Evolutionary conservation across 1,140 invertebrate species (phyloP).

Genomic region (Fopius arisanus): DNA sequence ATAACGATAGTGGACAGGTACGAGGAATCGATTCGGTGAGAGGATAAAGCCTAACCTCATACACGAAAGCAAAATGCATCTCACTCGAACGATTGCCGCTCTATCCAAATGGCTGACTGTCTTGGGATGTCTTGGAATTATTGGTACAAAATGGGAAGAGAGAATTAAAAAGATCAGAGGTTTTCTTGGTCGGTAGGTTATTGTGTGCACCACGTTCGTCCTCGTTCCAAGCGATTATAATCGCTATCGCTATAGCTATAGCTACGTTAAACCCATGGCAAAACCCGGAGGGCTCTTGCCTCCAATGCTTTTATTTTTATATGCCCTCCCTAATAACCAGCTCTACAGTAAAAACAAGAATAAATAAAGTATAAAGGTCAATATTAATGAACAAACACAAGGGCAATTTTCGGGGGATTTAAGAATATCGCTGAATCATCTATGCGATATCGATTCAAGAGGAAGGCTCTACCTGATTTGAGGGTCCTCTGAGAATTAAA

Average conservation of each 20-base stretch:
- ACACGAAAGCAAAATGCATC: neutral
- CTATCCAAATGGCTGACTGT: slow-evolving; percentile 10
- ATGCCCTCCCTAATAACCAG: neutral
- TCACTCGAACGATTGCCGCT: neutral
- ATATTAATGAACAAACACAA: neutral
- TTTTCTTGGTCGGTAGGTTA: slow-evolving; percentile 13
- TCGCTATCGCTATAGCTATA: too few relatives aligned
- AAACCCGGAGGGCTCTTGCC: neutral
- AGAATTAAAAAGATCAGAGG: slow-evolving; percentile 12
- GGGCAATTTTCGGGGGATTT: neutral
- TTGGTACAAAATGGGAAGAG: neutral
- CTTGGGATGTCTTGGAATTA: slow-evolving; percentile 13
- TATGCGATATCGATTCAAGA: too few relatives aligned
- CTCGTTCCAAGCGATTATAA: slow-evolving; percentile 48
- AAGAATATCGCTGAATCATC: too few relatives aligned
- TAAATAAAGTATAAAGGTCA: slow-evolving; percentile 4
- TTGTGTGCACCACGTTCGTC: slow-evolving; percentile 37
- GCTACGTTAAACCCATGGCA: slow-evolving; percentile 32
- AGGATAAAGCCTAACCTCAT: slow-evolving; percentile 14
- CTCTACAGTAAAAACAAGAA: neutral
- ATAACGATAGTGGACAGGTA: slow-evolving; percentile 25
- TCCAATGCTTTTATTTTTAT: neutral
- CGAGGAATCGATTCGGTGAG: slow-evolving; percentile 15
- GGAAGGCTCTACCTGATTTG: too few relatives aligned
- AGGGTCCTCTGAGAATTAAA: too few relatives aligned